Conservation (phyloP, 2,113 vertebrate species). For the Antigone vipio region DNA sequence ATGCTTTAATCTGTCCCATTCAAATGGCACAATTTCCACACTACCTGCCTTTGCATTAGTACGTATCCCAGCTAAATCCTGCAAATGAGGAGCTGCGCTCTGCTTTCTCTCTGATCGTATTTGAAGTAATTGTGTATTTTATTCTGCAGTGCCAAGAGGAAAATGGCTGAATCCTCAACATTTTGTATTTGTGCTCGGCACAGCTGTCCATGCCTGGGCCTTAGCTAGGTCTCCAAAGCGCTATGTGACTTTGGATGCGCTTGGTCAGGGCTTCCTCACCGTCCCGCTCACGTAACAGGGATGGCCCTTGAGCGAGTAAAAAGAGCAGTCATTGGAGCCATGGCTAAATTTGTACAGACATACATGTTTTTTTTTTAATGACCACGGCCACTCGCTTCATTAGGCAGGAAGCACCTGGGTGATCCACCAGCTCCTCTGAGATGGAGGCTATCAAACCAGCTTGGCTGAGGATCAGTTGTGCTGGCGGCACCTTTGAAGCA, state of each 20-base stretch:
- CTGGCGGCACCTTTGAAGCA: neutral
- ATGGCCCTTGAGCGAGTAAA: neutral
- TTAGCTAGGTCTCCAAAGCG: neutral
- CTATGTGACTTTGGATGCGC: accelerated
- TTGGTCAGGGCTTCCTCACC: neutral
- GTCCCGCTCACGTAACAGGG: neutral
- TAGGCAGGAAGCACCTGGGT: neutral
- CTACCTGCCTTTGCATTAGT: neutral
- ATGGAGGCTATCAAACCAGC: neutral
- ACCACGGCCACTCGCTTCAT: neutral
- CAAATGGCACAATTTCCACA: neutral
- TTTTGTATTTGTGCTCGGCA: neutral
- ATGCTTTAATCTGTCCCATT: slow-evolving; percentile 52
- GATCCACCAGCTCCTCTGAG: neutral
- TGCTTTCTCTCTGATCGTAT: neutral
- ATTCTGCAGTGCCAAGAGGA: neutral
- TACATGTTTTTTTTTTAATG: neutral
- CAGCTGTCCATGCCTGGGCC: neutral
- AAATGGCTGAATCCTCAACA: neutral
- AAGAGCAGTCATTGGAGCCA: neutral
- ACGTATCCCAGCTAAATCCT: neutral
- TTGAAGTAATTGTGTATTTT: neutral
- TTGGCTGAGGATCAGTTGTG: neutral
- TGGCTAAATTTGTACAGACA: neutral
- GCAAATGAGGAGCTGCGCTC: neutral